phyloP scores from a whole-genome alignment of 2,888 invertebrate genomes.

The Polydrusus pterygomalis region DNA sequence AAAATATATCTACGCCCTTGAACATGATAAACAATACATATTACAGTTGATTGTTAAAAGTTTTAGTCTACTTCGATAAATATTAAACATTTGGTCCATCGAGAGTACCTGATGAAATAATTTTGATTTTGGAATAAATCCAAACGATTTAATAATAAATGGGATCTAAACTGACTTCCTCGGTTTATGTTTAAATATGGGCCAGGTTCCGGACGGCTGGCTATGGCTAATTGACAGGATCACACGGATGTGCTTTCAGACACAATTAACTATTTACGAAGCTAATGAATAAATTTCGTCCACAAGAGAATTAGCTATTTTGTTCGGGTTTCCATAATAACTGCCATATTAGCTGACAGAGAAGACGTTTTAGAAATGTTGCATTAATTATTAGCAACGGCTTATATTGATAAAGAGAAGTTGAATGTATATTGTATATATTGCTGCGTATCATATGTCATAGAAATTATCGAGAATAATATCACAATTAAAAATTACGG shows the following conservation, averaged over 20 bases:
- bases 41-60: too few relatives aligned
- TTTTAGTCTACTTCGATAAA: not conserved
- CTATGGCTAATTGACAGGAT: slow-evolving; percentile 49
- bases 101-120: slow-evolving; percentile 1
- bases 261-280: slow-evolving; percentile 53
- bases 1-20: too few relatives aligned
- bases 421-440: not conserved
- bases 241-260: slow-evolving; percentile 55
- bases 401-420: not conserved
- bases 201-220: slow-evolving; percentile 33
- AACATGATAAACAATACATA: too few relatives aligned
- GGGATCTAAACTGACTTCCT: slow-evolving; percentile 24
- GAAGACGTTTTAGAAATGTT: slow-evolving; percentile 9
- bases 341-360: slow-evolving; percentile 36
- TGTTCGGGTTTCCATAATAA: slow-evolving; percentile 42
- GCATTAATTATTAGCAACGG: slow-evolving; percentile 16
- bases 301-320: slow-evolving; percentile 32
- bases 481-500: too few relatives aligned
- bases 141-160: slow-evolving; percentile 29
- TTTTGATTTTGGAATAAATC: slow-evolving; percentile 16
- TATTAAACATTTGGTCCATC: not conserved
- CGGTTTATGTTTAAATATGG: slow-evolving; percentile 44
- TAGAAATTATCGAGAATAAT: too few relatives aligned
- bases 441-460: not conserved
- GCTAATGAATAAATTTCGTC: slow-evolving; percentile 49